These are phyloP conservation scores for Charina bottae DNA, from an alignment of 2,113 vertebrate genomes.

Conservation along the genomic window DNA sequence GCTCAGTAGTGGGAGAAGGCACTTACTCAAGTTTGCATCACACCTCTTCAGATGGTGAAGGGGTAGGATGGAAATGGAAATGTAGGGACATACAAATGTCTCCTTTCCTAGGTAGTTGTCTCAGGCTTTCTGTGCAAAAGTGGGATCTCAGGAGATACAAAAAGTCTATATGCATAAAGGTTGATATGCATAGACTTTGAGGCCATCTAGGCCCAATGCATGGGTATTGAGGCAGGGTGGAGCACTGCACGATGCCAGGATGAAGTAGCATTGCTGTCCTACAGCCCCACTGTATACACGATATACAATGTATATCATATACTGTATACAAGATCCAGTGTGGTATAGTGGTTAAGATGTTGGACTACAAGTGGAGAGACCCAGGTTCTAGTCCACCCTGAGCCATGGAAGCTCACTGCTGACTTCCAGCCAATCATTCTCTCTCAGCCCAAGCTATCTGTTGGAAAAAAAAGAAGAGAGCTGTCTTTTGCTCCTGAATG, in stretches of 20 bases:
- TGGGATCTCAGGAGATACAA: background rate
- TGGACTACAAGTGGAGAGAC: background rate
- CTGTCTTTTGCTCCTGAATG: background rate
- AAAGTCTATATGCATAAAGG: background rate
- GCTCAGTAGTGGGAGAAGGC: background rate
- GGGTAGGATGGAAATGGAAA: background rate
- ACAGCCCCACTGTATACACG: background rate
- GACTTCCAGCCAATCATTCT: background rate
- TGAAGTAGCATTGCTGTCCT: background rate
- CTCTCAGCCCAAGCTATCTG: background rate
- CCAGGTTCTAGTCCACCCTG: background rate
- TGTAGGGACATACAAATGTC: background rate
- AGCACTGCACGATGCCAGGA: background rate
- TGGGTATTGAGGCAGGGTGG: background rate
- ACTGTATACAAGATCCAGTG: background rate
- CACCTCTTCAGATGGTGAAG: background rate
- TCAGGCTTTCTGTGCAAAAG: background rate
- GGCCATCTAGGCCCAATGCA: background rate
- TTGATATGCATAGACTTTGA: background rate
- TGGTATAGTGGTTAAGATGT: background rate
- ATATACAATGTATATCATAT: background rate
- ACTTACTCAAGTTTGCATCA: background rate
- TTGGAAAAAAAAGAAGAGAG: background rate
- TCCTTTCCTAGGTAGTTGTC: background rate
- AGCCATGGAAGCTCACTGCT: background rate